Conservation (phyloP, 2,888 invertebrate genomes). For the Agonopterix heracliana region DNA sequence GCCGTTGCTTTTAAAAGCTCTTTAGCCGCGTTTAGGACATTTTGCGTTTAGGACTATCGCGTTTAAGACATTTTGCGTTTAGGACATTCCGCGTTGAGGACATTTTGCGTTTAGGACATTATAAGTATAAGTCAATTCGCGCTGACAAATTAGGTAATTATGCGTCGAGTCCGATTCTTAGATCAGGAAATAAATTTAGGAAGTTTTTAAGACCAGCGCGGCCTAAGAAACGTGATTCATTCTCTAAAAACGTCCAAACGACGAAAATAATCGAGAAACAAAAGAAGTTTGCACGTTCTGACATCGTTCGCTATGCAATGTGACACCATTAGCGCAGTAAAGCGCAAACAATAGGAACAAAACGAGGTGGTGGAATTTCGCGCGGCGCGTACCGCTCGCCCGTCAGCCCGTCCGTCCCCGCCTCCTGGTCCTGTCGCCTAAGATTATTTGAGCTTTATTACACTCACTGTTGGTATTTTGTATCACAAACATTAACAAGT, state of each 20-base stretch:
- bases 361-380: constrained; percentile 52
- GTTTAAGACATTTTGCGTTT: too few species aligned
- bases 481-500: too few species aligned
- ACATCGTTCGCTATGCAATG: constrained; percentile 61
- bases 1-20: too few species aligned
- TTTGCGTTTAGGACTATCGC: too few species aligned
- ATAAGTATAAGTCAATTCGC: too few species aligned
- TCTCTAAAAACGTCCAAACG: constrained; percentile 31
- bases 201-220: too few species aligned
- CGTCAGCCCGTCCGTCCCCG: constrained; percentile 22
- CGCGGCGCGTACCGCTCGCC: constrained; percentile 28
- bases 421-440: constrained; percentile 22
- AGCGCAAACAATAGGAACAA: constrained; percentile 55
- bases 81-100: too few species aligned
- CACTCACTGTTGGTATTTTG: background rate
- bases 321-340: constrained; percentile 64
- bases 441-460: background rate
- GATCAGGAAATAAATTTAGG: too few species aligned
- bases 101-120: too few species aligned
- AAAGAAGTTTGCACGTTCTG: constrained; percentile 40
- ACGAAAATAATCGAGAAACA: constrained; percentile 48
- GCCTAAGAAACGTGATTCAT: constrained; percentile 11
- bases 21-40: too few species aligned
- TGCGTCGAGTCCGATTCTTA: too few species aligned
- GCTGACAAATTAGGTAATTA: too few species aligned